Conservation (phyloP, 2,113 vertebrate species). For the Semnornis frantzii region DNA sequence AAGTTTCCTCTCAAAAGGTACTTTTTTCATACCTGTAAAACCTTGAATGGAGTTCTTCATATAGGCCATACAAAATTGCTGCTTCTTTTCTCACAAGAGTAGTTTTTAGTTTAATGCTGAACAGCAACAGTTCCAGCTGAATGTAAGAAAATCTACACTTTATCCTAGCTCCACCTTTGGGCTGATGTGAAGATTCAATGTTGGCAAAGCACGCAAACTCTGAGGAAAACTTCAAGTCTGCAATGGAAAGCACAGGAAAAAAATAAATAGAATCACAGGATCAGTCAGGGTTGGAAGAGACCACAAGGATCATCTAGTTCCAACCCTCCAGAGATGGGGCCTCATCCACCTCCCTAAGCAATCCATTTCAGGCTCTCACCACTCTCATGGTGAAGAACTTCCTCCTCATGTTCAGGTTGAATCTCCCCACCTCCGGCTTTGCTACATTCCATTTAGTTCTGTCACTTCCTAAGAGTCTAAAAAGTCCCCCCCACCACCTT, state of each 20-base stretch:
- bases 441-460: no score
- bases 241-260: slow-evolving; percentile 58
- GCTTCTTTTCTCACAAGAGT: background rate
- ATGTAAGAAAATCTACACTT: slow-evolving; percentile 54
- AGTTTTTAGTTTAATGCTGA: background rate
- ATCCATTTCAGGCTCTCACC: no score
- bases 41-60: background rate
- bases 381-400: no score
- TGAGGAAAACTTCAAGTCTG: slow-evolving; percentile 66
- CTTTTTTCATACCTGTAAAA: background rate
- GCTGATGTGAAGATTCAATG: slow-evolving; percentile 61
- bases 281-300: no score
- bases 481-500: no score
- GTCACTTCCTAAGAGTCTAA: no score
- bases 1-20: background rate
- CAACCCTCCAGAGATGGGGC: no score
- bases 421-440: no score
- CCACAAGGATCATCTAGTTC: no score
- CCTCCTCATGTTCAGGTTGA: no score
- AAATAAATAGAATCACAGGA: background rate
- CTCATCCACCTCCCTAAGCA: no score
- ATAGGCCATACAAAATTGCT: background rate
- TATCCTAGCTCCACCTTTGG: no score
- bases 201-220: slow-evolving; percentile 47
- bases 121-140: slow-evolving; percentile 13